Evolutionary conservation across 2,888 invertebrate genomes (phyloP), one percentile per base, ranked within the genome.

Genomic region (Mactromeris polynyma): DNA sequence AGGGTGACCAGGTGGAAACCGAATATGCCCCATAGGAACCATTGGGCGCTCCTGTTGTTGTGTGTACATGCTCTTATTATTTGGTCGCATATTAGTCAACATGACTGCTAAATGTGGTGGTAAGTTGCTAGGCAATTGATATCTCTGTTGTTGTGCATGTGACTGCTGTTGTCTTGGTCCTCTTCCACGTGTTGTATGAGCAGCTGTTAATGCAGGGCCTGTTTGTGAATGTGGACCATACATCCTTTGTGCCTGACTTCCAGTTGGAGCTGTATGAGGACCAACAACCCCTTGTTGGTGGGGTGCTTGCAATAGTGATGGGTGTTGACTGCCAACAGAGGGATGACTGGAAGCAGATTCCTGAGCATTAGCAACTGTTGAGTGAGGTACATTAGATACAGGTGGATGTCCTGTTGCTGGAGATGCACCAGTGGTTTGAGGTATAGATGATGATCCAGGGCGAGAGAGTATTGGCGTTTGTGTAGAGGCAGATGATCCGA

Each of bases 71-170:
- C 42, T 82, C 58, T 77, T 89, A 73, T 33, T 73, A 46, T 46
- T 73, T 51, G 91, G 89, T 85, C 88, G 84, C 38, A 81, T 86
- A 19, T 88, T 83, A 69, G 83, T 73, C 54, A 91, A 81, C 89
- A 91, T 89, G n/a, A 86, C 90, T 42, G 90, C 92, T 36, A 92
- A 58, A 86, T 92, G 92, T 42, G 92, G 92, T 11, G 92, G 90
- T n/a, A 92, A 79, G 64, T 92, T 92, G 80, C 92, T 91, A 3
- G 93, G 93, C 86, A 93, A 87, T 2, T 89, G 87, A 40, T 90
- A 91, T 82, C 89, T 90, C 46, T 88, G 81, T 58, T 89, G 89
- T 4, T 88, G 88, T 3, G 82, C 89, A 54, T 90, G 93, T 54
- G 88, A 87, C 40, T 89, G 92, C 31, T 90, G 87, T 38, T 86